These are phyloP conservation scores for Cacatua alba DNA, from an alignment of 2,113 vertebrate species.

Conservation along the genomic window DNA sequence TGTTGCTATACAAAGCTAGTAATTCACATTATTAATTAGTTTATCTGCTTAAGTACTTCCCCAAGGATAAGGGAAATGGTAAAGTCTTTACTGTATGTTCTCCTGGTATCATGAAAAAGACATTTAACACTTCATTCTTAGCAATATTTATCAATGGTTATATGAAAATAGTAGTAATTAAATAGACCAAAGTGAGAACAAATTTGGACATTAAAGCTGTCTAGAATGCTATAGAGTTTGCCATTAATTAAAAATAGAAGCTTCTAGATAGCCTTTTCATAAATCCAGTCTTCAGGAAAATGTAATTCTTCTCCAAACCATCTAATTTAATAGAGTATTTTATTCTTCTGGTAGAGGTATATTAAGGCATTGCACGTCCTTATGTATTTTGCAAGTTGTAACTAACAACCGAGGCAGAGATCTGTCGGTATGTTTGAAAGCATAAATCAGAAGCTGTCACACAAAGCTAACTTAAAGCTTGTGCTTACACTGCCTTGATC, in stretches of 20 bases:
- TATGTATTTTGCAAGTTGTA: not conserved
- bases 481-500: constrained; percentile 31
- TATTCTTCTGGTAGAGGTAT: not conserved
- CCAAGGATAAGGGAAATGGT: not conserved
- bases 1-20: not conserved
- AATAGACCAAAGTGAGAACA: not conserved
- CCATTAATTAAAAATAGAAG: not conserved
- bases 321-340: not conserved
- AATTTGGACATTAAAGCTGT: not conserved
- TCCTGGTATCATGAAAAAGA: not conserved
- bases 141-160: constrained; percentile 7
- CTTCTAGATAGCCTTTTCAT: not conserved
- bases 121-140: not conserved
- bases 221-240: not conserved
- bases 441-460: constrained; percentile 16
- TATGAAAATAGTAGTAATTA: not conserved
- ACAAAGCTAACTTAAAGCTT: constrained; percentile 22
- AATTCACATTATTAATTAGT: constrained; percentile 19
- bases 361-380: not conserved
- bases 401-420: constrained; percentile 1
- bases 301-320: not conserved
- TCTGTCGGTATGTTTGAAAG: constrained; percentile 5
- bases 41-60: constrained; percentile 28
- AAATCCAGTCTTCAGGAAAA: not conserved
- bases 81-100: not conserved